Percentiles rank a stretch among this genome's conserved stretches.
Evolutionary conservation across 2,888 invertebrate genomes (phyloP).

Genomic region (Rhodophaea formosa): DNA sequence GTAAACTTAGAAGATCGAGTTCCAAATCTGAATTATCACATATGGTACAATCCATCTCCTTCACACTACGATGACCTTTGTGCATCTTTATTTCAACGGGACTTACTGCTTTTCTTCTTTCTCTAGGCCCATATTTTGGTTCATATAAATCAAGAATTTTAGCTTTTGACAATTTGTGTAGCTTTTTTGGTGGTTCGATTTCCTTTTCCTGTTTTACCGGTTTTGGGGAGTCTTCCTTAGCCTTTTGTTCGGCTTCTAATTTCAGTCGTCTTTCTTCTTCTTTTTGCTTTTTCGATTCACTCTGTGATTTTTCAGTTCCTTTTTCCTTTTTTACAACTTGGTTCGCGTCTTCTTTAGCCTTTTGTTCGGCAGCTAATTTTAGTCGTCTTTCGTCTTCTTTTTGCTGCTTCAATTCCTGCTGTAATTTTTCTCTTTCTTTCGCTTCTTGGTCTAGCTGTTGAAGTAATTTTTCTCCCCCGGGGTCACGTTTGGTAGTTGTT

Average conservation of each 20-base stretch:
- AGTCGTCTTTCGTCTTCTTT: background rate
- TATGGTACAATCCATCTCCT: constrained; percentile 18
- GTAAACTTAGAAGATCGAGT: constrained; percentile 37
- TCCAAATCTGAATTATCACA: constrained; percentile 41
- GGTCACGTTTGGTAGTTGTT: background rate
- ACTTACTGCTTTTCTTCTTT: background rate
- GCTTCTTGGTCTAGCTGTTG: constrained; percentile 15
- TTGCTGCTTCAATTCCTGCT: background rate
- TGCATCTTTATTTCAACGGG: background rate
- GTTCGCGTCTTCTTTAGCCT: constrained; percentile 20
- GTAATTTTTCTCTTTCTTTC: background rate
- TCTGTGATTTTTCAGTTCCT: constrained; percentile 19
- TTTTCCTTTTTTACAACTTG: constrained; percentile 15
- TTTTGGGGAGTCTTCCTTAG: no score
- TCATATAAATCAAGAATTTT: background rate
- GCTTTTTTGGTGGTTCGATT: constrained; percentile 23
- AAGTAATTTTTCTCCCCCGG: background rate
- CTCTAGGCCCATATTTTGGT: background rate
- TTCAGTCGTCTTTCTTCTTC: no score
- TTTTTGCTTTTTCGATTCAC: background rate
- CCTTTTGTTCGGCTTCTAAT: no score
- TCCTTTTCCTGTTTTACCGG: constrained; percentile 23
- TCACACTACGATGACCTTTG: background rate
- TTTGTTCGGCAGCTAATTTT: background rate
- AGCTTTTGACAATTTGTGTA: background rate